Base-by-base conservation (phyloP, 2,113 vertebrate genomes). In the Propithecus coquereli region DNA sequence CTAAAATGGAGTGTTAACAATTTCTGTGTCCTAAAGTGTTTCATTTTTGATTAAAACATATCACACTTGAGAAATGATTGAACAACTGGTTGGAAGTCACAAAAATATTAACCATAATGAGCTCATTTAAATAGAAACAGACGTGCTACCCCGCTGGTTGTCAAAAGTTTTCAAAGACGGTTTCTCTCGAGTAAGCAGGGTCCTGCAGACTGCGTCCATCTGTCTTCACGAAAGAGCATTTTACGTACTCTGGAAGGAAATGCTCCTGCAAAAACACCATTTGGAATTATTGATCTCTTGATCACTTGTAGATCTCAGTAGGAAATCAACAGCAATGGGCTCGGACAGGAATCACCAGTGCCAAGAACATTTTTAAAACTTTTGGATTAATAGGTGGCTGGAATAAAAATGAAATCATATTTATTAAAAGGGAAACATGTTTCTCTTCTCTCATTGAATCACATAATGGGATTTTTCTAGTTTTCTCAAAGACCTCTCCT, bases 31-130 rank as follows among this genome's bases (percentile, higher is more conserved):
- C 25, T 84, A 45, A 37, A 87, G 40, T 52, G 37, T 81, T 98
- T 97, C 87, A 30, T 80, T 96, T 97, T 84, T 96, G 52, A 96
- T 97, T 96, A 97, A 97, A 91, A 96, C 14, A 8, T 90, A 95
- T 81, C 90, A 97, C 73, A 96, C 97, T 98, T 98, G 96, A 98
- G 97, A 96, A 98, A 92, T 97, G 97, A 98, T 98, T 98, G 98
- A 98, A 98, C 96, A 97, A 98, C 96, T 98, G 98, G 98, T 98
- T 98, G 98, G 97, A 98, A 98, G 98, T 98, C 98, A 98, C 98
- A 98, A 98, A 98, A 98, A 98, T 98, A 98, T 96, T 98, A 98
- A 98, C 98, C 96, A 90, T 98, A 98, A 98, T 98, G 98, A 98
- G 97, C 97, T 98, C 97, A 95, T 98, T 98, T 98, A 94, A 97